Percentiles rank a stretch among this genome's conserved stretches.
Conservation (phyloP, 2,888 invertebrate species). For the Cheilosia scutellata region DNA sequence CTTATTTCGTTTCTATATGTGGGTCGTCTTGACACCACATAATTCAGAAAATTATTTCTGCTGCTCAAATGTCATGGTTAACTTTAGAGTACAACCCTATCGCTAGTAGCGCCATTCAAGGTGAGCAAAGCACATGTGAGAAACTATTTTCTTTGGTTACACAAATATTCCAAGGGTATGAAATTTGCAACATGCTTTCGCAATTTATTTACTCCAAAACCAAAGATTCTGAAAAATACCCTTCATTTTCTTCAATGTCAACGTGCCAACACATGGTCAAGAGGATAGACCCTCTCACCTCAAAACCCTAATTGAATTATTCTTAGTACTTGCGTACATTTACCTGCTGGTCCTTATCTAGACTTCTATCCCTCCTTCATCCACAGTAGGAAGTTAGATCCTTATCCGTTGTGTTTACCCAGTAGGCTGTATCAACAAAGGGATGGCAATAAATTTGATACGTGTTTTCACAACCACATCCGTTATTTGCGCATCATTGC, state of each 20-base stretch:
- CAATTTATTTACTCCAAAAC: neutral
- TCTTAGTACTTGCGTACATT: neutral
- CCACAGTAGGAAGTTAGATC: slow-evolving; percentile 48
- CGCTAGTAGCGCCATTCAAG: no score
- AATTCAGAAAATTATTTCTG: no score
- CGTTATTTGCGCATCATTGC: slow-evolving; percentile 64
- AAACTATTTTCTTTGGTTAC: neutral
- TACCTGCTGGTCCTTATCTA: slow-evolving; percentile 14
- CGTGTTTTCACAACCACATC: slow-evolving; percentile 70
- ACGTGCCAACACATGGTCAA: slow-evolving; percentile 23
- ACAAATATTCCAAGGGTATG: neutral
- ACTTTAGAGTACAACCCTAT: no score
- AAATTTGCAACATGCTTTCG: neutral
- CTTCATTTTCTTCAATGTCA: slow-evolving; percentile 11
- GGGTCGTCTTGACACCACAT: no score
- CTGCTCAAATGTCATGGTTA: no score
- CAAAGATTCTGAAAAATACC: neutral
- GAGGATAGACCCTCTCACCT: slow-evolving; percentile 3
- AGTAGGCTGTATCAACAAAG: slow-evolving; percentile 62
- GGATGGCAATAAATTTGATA: slow-evolving; percentile 56
- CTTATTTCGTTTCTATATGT: no score
- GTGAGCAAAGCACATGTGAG: no score
- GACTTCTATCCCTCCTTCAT: neutral
- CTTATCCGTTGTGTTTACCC: slow-evolving; percentile 50
- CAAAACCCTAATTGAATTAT: slow-evolving; percentile 1